These are phyloP conservation scores for Mamestra brassicae DNA, from an alignment of 2,888 invertebrate species.

Conservation along the genomic window DNA sequence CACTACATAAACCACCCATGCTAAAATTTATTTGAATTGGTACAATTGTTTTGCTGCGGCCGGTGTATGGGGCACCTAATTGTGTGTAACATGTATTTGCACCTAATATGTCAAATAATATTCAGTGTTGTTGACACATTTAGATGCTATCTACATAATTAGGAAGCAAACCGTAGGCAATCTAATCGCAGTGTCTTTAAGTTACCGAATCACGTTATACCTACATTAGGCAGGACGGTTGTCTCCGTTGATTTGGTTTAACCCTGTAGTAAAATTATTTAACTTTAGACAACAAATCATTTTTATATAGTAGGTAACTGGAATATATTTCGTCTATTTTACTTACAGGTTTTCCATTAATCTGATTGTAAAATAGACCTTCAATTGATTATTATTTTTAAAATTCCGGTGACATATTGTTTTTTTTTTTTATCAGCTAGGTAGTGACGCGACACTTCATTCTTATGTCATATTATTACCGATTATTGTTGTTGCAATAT, in stretches of 20 bases:
- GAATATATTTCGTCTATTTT: slow-evolving; percentile 1
- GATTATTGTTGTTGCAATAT: slow-evolving; percentile 62
- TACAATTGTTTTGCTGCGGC: too few species aligned
- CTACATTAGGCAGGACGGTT: too few species aligned
- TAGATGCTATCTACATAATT: too few species aligned
- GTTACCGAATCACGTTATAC: too few species aligned
- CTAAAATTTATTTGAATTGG: too few species aligned
- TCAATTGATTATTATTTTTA: slow-evolving; percentile 15
- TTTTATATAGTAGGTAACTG: neutral
- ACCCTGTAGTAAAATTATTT: neutral
- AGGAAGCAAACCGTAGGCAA: too few species aligned
- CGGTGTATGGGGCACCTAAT: too few species aligned
- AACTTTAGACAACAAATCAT: neutral
- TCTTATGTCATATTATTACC: slow-evolving; percentile 54
- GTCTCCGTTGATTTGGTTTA: neutral
- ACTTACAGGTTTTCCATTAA: slow-evolving; percentile 14
- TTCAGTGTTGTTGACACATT: too few species aligned
- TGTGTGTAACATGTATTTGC: too few species aligned
- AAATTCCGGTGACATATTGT: slow-evolving; percentile 33
- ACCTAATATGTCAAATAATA: too few species aligned
- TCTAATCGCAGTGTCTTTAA: too few species aligned
- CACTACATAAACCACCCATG: too few species aligned
- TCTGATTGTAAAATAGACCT: slow-evolving; percentile 11
- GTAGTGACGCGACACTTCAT: slow-evolving; percentile 41
- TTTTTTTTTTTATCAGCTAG: slow-evolving; percentile 24